Evolutionary conservation across 2,888 invertebrate genomes (phyloP), one percentile per base, ranked within the genome.

Genomic region (Iselma pallidipennis): DNA sequence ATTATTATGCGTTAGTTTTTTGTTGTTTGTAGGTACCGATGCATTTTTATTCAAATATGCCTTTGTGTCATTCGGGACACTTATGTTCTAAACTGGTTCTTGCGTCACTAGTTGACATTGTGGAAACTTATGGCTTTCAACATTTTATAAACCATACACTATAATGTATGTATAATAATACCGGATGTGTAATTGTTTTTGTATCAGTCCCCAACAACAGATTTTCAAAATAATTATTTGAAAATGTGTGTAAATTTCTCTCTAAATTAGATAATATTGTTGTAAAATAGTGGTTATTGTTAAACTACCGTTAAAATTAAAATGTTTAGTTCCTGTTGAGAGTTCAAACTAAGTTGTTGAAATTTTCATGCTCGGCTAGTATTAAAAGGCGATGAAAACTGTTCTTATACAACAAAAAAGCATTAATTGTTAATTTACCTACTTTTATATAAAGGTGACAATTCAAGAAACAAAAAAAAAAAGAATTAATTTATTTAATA

Each of bases 1-100:
- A 31, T 23, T 14, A 7, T 12, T 21, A 10, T n/a, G 49, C 48
- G 48, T 16, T 7, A n/a, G n/a, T 54, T 19, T 50, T 60, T 60
- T 60, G 56, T 58, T 58, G 51, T 62, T 57, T 42, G 51, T 51
- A 50, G 42, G 9, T 49, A 49, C 63, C 49, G 59, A 63, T 65
- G 67, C 65, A 67, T 67, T 67, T 65, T 66, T 65, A 67, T 67
- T 67, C 57, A 67, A 67, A 67, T 63, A 57, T 58, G 55, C 57
- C 62, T 60, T 63, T 67, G 63, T 66, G 66, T 66, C 67, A 65
- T 58, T 66, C 59, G 49, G 59, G 57, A 54, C 61, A 53, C 19
- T 42, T 19, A 55, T 28, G 53, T 57, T 29, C 21, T 50, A 61
- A 67, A 65, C 67, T 63, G 67, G 67, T 67, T 67, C 61, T 57